Evolutionary conservation across 1,140 invertebrate species (phyloP).

Genomic region (Aphidius ervi): DNA sequence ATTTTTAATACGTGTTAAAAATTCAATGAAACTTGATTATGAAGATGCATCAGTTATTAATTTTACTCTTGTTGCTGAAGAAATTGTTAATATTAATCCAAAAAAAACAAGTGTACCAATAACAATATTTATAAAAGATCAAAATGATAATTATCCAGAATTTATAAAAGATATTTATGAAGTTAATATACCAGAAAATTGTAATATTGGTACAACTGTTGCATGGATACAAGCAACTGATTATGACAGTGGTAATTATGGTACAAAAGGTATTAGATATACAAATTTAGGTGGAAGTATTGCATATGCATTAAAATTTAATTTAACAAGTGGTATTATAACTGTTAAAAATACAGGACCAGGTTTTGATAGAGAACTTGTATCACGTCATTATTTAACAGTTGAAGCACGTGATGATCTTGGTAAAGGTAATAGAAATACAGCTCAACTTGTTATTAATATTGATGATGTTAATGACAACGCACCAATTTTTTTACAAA

Average conservation of each 20-base stretch:
- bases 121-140: conserved; percentile 80
- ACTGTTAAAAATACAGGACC: conserved; percentile 71
- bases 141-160: conserved; percentile 91
- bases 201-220: conserved; percentile 74
- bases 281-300: conserved; percentile 76
- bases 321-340: conserved; percentile 77
- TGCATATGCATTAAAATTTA: conserved; percentile 77
- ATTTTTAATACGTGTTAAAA: conserved; percentile 85
- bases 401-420: conserved; percentile 87
- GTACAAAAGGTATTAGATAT: conserved; percentile 82
- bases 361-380: conserved; percentile 82
- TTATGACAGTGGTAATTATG: conserved; percentile 79
- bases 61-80: conserved; percentile 81
- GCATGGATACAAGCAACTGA: conserved; percentile 79
- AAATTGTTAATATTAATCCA: conserved; percentile 67
- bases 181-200: conserved; percentile 78
- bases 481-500: conserved; percentile 74
- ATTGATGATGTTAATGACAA: conserved; percentile 89
- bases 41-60: conserved; percentile 76
- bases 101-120: conserved; percentile 80
- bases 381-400: conserved; percentile 82
- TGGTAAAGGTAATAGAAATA: conserved; percentile 82
- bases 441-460: conserved; percentile 79
- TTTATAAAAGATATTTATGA: conserved; percentile 78
- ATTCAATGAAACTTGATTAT: conserved; percentile 79